Percentiles rank a stretch among this genome's conserved stretches.
Conservation (phyloP, 2,113 vertebrate genomes). For the Procavia capensis region DNA sequence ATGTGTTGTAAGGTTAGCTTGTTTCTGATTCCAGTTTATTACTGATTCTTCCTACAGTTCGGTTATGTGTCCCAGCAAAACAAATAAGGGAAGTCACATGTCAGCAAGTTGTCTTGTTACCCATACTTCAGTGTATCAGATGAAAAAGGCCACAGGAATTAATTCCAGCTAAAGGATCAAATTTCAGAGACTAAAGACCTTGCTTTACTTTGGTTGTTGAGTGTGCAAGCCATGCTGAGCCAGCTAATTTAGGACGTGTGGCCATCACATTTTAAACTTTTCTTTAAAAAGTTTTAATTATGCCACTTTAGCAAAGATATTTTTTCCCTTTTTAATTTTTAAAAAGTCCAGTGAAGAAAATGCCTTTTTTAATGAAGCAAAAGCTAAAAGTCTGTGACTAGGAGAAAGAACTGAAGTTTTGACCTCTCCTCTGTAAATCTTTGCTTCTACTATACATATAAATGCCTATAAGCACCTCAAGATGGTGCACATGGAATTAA, state of each 20-base stretch:
- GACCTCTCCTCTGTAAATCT: not conserved
- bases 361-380: not conserved
- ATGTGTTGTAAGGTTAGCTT: not conserved
- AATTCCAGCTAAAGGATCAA: not conserved
- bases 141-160: not conserved
- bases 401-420: not conserved
- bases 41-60: not conserved
- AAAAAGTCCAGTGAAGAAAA: not conserved
- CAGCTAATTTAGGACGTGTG: not conserved
- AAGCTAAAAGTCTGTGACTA: not conserved
- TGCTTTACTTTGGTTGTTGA: not conserved
- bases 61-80: not conserved
- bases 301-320: not conserved
- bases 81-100: not conserved
- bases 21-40: not conserved
- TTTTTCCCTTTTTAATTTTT: not conserved
- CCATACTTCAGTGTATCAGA: not conserved
- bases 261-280: not conserved
- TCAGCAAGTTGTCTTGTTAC: not conserved
- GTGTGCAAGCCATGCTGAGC: not conserved
- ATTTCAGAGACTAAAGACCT: not conserved
- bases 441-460: not conserved
- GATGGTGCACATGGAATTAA: not conserved
- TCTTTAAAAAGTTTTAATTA: not conserved
- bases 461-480: not conserved